Evolutionary conservation across 1,140 invertebrate species (phyloP), one percentile per base, ranked within the genome.

Genomic region (Zaprionus taronus): DNA sequence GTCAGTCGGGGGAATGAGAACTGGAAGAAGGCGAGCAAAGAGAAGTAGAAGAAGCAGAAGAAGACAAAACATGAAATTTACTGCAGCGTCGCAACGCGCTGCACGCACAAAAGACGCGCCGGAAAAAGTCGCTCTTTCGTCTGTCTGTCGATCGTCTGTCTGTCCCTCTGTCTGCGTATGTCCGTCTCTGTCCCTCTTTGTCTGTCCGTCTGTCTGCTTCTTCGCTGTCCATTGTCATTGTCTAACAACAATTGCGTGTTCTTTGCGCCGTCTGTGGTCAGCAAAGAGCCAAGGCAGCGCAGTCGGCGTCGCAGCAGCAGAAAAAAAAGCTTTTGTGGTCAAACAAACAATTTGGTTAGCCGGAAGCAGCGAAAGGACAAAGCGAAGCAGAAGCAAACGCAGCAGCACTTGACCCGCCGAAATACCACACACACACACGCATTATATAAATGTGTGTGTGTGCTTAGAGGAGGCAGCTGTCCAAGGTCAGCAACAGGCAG

Each of bases 51-150:
- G 11, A 28, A 28, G 31, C 38, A 70, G n/a, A 26, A 34, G 31
- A 14, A 58, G 60, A n/a, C 20, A 51, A 53, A 49, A 34, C 17
- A 36, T 63, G n/a, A 6, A 71, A 77, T 62, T 57, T 72, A 56
- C 62, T 77, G 74, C 69, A 77, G 58, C 26, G 74, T 62, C 72
- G 58, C 26, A 17, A 26, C 62, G 47, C 57, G 28, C 60, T 76
- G 56, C 80, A 87, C 83, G 83, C 83, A 87, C 85, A 87, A 87
- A 87, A 84, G 83, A 74, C 77, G 63, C 71, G 69, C 81, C 83
- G 85, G 83, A 89, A 81, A 89, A 81, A 82, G 83, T 89, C 78
- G 77, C 80, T 80, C 83, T 31, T 7, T 3, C 31, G 31, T 31
- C 31, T 11, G 31, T 31, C 64, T 11, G 31, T 31, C 64, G 61